A percentile compares a stretch with the other conserved stretches of the same genome.
These are phyloP conservation scores for Notospermus geniculatus DNA, from an alignment of 1,140 invertebrate genomes.

Conservation along the genomic window DNA sequence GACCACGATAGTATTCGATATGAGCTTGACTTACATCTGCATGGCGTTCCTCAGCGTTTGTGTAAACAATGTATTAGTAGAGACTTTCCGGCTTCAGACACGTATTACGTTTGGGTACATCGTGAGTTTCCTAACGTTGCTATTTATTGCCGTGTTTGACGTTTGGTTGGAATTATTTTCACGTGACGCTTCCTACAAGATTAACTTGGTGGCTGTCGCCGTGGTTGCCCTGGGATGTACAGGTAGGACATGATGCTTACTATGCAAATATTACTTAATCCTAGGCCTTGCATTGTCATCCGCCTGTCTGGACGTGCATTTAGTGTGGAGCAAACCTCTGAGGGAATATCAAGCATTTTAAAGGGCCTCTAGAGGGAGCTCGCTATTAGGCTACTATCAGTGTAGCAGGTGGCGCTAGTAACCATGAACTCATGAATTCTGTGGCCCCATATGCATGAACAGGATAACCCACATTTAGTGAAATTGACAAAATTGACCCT, in stretches of 20 bases:
- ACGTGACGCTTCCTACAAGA: slow-evolving; percentile 69
- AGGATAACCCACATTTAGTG: too few relatives aligned
- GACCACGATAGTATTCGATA: slow-evolving; percentile 84
- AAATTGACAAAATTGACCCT: too few relatives aligned
- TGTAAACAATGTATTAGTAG: slow-evolving; percentile 80
- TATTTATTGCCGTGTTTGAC: slow-evolving; percentile 80
- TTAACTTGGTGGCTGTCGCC: slow-evolving; percentile 80
- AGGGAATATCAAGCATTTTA: too few relatives aligned
- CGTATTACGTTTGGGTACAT: slow-evolving; percentile 85
- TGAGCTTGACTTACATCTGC: slow-evolving; percentile 85
- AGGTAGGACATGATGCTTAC: slow-evolving; percentile 57
- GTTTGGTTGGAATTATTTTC: slow-evolving; percentile 78
- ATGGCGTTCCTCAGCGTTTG: slow-evolving; percentile 82
- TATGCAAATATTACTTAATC: too few relatives aligned
- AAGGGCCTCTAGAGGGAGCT: too few relatives aligned
- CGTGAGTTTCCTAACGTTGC: slow-evolving; percentile 74
- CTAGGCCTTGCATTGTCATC: too few relatives aligned
- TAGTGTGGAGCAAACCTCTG: too few relatives aligned
- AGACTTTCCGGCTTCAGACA: slow-evolving; percentile 75
- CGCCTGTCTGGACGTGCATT: too few relatives aligned
- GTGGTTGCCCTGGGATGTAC: slow-evolving; percentile 85
- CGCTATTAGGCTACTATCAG: too few relatives aligned
- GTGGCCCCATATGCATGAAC: too few relatives aligned
- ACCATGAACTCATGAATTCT: too few relatives aligned
- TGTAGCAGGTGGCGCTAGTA: too few relatives aligned